Percentiles rank a stretch among this genome's conserved stretches.
These are phyloP conservation scores for Suillia variegata DNA, from an alignment of 2,888 invertebrate species.

Conservation along the genomic window DNA sequence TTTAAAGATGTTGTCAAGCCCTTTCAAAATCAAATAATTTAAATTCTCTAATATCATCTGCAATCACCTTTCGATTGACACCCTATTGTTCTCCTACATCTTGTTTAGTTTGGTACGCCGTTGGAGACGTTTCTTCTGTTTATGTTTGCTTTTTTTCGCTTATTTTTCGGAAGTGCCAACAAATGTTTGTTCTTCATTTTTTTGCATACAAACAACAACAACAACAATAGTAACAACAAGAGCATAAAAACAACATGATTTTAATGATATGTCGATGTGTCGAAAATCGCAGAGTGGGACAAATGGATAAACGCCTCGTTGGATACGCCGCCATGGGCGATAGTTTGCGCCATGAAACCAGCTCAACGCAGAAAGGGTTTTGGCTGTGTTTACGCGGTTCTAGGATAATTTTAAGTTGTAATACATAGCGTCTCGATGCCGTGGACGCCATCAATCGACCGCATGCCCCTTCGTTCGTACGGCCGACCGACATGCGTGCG, in stretches of 20 bases:
- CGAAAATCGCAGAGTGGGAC: slow-evolving; percentile 29
- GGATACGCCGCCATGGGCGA: not conserved
- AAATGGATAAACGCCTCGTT: not conserved
- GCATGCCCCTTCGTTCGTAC: not conserved
- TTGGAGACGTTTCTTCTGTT: too few species aligned
- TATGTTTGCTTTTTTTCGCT: slow-evolving; percentile 21
- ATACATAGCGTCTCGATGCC: slow-evolving; percentile 26
- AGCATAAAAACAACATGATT: slow-evolving; percentile 26
- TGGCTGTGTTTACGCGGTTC: not conserved
- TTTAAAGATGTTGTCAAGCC: too few species aligned
- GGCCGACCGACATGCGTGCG: slow-evolving; percentile 32
- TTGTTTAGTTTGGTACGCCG: too few species aligned
- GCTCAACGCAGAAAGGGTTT: slow-evolving; percentile 52
- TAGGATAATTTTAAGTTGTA: slow-evolving; percentile 54
- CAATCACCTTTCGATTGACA: too few species aligned
- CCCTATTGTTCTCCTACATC: too few species aligned
- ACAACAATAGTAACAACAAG: slow-evolving; percentile 15
- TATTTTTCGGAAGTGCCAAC: slow-evolving; percentile 16
- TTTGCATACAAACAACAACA: slow-evolving; percentile 13
- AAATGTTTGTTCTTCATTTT: slow-evolving; percentile 20
- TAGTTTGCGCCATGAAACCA: slow-evolving; percentile 37
- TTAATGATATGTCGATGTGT: slow-evolving; percentile 47
- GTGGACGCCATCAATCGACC: not conserved
- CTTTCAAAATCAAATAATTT: too few species aligned
- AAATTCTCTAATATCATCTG: too few species aligned